These are phyloP conservation scores for Poeciliopsis occidentalis DNA, from an alignment of 2,113 vertebrate genomes.

Conservation along the genomic window DNA sequence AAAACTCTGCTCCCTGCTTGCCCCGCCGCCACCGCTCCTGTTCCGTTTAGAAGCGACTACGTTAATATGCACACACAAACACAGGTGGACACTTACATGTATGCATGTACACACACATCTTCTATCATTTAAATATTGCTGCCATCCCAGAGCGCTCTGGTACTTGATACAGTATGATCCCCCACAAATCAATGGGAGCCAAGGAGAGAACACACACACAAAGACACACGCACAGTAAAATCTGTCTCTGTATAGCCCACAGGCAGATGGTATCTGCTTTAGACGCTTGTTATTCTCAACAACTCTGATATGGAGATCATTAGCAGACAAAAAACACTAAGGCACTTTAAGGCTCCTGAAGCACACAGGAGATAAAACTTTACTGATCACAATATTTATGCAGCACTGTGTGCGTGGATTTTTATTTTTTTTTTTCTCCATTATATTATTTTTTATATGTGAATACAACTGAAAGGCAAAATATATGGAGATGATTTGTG, in stretches of 20 bases:
- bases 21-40: conserved; percentile 19
- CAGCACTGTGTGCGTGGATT: conserved; percentile 40
- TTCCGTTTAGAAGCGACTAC: conserved; percentile 23
- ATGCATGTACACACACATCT: conserved; percentile 37
- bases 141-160: conserved; percentile 67
- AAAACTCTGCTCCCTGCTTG: conserved; percentile 65
- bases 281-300: conserved; percentile 71
- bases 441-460: conserved; percentile 30
- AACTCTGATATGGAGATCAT: conserved; percentile 74
- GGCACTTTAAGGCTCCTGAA: conserved; percentile 61
- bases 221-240: conserved; percentile 28
- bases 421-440: conserved; percentile 12
- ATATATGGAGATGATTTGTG: conserved; percentile 29
- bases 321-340: conserved; percentile 63
- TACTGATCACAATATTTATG: conserved; percentile 62
- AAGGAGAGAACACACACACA: conserved; percentile 66
- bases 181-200: conserved; percentile 73
- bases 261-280: conserved; percentile 70
- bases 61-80: background rate
- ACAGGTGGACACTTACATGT: conserved; percentile 26
- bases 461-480: conserved; percentile 39
- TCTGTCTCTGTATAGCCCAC: conserved; percentile 50
- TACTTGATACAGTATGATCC: conserved; percentile 69
- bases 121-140: conserved; percentile 91
- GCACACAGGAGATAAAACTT: conserved; percentile 51